Percentiles rank a stretch among this genome's conserved stretches.
Conservation (phyloP, 2,888 invertebrate species). For the Plemyria rubiginata region DNA sequence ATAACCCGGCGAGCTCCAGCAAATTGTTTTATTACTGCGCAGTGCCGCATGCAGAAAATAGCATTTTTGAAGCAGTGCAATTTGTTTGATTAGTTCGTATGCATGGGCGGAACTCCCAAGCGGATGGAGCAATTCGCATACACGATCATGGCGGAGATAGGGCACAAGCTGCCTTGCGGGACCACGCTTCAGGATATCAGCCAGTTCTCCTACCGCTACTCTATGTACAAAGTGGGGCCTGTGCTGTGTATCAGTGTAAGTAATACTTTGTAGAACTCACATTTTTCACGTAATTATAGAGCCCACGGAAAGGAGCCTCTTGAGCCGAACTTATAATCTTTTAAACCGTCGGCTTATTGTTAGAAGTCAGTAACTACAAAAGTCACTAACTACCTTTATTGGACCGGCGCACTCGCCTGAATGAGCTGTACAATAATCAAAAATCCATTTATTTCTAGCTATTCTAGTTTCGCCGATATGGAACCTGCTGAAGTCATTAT, state of each 20-base stretch:
- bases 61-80: slow-evolving; percentile 19
- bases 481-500: too few species aligned
- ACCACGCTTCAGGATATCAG: slow-evolving; percentile 95
- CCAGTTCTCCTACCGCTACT: slow-evolving; percentile 95
- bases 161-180: slow-evolving; percentile 94
- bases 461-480: too few species aligned
- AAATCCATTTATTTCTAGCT: too few species aligned
- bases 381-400: too few species aligned
- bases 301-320: too few species aligned
- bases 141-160: slow-evolving; percentile 95
- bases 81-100: slow-evolving; percentile 90
- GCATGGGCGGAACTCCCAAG: slow-evolving; percentile 98
- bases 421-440: too few species aligned
- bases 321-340: too few species aligned
- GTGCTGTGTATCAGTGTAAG: slow-evolving; percentile 93
- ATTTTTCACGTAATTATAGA: too few species aligned
- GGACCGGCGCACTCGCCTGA: too few species aligned
- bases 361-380: too few species aligned
- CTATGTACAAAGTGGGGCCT: slow-evolving; percentile 97
- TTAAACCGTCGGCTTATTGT: too few species aligned
- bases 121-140: slow-evolving; percentile 97
- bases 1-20: background rate
- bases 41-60: slow-evolving; percentile 6
- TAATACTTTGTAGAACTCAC: slow-evolving; percentile 46
- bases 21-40: slow-evolving; percentile 6